Percentiles rank a stretch among this genome's conserved stretches.
phyloP scores from a whole-genome alignment of 1,140 invertebrate genomes.

The Apis cerana region DNA sequence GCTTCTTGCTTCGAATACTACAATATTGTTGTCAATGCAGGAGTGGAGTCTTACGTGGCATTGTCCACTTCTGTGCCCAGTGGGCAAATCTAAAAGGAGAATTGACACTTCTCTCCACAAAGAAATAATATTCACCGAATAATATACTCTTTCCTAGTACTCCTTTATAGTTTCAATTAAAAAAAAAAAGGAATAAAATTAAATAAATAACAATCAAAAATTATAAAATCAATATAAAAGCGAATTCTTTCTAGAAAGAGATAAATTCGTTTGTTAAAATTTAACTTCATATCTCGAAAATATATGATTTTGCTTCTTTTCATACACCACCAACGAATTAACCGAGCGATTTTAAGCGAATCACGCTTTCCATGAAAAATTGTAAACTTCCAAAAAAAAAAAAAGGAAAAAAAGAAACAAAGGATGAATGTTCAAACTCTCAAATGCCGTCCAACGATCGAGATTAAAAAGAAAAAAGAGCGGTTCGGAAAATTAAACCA shows the following conservation, averaged over 20 bases:
- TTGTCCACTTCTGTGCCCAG: neutral
- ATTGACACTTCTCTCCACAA: neutral
- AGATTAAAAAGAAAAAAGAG: neutral
- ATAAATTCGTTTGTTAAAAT: neutral
- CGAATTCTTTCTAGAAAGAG: too few relatives aligned
- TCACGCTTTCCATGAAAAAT: neutral
- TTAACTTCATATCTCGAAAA: neutral
- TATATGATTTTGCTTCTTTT: too few relatives aligned
- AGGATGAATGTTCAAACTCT: neutral
- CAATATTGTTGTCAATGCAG: slow-evolving; percentile 8
- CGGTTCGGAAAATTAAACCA: neutral
- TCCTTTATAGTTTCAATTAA: neutral
- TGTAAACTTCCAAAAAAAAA: neutral
- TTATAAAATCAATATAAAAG: too few relatives aligned
- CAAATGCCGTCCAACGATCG: neutral
- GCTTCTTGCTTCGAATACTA: neutral
- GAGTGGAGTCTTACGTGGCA: neutral
- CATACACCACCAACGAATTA: neutral
- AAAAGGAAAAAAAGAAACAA: neutral
- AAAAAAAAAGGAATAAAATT: too few relatives aligned
- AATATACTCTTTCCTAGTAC: neutral
- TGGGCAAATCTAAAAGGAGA: neutral
- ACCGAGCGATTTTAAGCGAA: neutral
- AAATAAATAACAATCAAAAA: too few relatives aligned
- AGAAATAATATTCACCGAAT: neutral